Evolutionary conservation across 2,797 vertebrate genomes (phyloP), one percentile per base, ranked within the genome.

Genomic region (Hirundo rustica): DNA sequence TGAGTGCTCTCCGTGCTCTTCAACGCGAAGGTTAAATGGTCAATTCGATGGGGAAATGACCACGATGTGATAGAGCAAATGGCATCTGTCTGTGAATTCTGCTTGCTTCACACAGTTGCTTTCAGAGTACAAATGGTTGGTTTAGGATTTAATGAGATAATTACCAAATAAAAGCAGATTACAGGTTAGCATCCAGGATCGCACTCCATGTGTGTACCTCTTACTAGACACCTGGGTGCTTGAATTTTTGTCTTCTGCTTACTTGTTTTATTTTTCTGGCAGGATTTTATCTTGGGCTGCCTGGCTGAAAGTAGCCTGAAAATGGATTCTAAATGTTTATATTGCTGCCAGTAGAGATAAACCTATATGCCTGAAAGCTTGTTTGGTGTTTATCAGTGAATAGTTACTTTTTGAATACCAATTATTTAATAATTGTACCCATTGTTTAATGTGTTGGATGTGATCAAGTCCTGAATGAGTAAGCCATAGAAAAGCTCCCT

Each of bases 1-100:
- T 99, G 95, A 99, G 99, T 99, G 17, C 26, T 68, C 40, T 5
- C 68, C 7, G 11, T 27, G 50, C 29, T 67, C 34, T 48, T 51
- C 32, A 29, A 12, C 1, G 1, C 36, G 15, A 50, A 47, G 29
- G 13, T 58, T 42, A 29, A 50, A 3, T 25, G 51, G 57, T 44
- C 45, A 1, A 0, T 34, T 76, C 0, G 0, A 3, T 61, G 65
- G 50, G 55, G 61, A 87, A 57, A 5, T 34, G 1, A 5, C 54
- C 21, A 16, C 23, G 2, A 40, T 75, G 45, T 38, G 38, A 11
- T n/a, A 4, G n/a, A 54, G 16, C 44, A 48, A 54, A 55, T 64
- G 29, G 14, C 36, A 7, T 54, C 55, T 40, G 10, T 44, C 5
- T 48, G 2, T 40, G 53, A 70, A 23, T 71, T 60, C 30, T 66